Evolutionary conservation across 2,888 invertebrate genomes (phyloP), one percentile per base, ranked within the genome.

Genomic region (Oegoconia quadripuncta): DNA sequence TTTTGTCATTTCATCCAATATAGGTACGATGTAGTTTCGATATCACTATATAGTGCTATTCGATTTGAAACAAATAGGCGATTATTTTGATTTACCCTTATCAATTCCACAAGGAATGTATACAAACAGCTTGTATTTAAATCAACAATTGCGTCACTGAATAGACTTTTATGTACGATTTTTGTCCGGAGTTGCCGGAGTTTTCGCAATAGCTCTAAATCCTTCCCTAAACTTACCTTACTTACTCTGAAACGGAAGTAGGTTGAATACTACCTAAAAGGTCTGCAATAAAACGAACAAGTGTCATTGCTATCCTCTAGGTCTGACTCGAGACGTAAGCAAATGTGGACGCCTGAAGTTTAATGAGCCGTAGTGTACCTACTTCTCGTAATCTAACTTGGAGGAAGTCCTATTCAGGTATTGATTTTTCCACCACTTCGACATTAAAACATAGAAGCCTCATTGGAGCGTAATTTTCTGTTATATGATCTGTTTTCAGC

Each of bases 271-370:
- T 53, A 61, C 59, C 59, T 59, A 63, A 67, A 74, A 72, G 71
- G 70, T 69, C 59, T 58, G 43, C 61, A 54, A 74, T 79, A 79
- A 75, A 77, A 70, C 62, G 65, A 73, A 72, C 71, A 73, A 75
- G 68, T 72, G 65, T 66, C 70, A 69, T 74, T 68, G 72, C 67
- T 65, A 64, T 61, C 48, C 63, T 56, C 52, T 55, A 64, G 60
- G 59, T 50, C 65, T 57, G 63, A 64, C 63, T 63, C 55, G 66
- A 68, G 60, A 69, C 68, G 74, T 67, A 76, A 75, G 77, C 74
- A 76, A 78, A 78, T 75, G 72, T 69, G 63, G 55, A 73, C 67
- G 60, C 66, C 59, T 59, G 56, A 73, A 79, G 74, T 76, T 75
- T 65, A 77, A 79, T 79, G 78, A 74, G 71, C 64, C 73, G 64